Percentiles rank a stretch among this genome's conserved stretches.
Conservation (phyloP, 2,113 vertebrate genomes). For the Cyphomyrus discorhynchus region DNA sequence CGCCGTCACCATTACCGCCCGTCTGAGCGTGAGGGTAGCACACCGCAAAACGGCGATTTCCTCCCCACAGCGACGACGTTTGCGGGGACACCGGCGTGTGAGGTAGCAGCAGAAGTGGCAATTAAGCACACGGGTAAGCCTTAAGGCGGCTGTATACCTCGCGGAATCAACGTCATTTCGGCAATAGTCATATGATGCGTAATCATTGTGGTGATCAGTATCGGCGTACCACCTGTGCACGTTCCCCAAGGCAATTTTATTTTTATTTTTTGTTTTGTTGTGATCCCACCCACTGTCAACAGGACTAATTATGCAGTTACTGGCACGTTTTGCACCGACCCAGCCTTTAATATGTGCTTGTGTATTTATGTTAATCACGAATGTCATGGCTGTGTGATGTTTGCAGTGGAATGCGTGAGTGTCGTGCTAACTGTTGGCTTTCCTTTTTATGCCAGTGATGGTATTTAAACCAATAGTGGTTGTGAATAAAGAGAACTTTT, state of each 20-base stretch:
- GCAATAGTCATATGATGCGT: not conserved
- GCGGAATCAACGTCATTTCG: not conserved
- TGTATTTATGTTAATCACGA: not conserved
- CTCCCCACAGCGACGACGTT: not conserved
- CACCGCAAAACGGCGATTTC: not conserved
- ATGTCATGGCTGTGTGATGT: not conserved
- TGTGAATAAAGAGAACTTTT: not conserved
- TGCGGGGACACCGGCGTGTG: not conserved
- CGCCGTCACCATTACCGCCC: not conserved
- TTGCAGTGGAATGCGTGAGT: not conserved
- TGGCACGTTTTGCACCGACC: not conserved
- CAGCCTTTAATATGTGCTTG: not conserved
- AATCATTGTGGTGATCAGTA: not conserved
- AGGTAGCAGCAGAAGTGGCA: not conserved
- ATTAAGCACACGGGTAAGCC: not conserved
- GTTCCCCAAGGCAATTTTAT: not conserved
- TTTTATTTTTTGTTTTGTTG: not conserved
- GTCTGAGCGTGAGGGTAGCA: not conserved
- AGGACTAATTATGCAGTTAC: not conserved
- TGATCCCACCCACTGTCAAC: not conserved
- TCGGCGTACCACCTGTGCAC: not conserved
- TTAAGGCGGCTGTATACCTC: not conserved
- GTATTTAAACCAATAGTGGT: not conserved
- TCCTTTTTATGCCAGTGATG: not conserved
- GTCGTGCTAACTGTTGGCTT: not conserved